These are phyloP conservation scores for Streblospio benedicti DNA, from an alignment of 1,140 invertebrate genomes.

Conservation along the genomic window DNA sequence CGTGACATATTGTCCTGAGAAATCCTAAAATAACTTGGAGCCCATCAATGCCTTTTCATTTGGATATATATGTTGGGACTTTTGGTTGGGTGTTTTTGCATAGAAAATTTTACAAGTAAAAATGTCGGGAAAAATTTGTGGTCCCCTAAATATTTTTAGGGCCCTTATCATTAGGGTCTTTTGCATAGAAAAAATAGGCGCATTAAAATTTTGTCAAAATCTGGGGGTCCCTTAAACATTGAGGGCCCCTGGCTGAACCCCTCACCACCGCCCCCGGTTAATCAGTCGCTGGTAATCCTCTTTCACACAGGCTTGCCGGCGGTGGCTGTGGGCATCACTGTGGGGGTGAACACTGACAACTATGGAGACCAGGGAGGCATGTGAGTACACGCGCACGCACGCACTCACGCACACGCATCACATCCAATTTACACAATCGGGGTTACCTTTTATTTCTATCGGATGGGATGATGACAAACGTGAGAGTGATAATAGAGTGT, in stretches of 20 bases:
- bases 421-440: too few species aligned
- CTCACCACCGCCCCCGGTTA: background rate
- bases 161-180: background rate
- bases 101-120: too few species aligned
- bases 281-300: background rate
- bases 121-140: too few species aligned
- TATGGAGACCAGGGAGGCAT: slow-evolving; percentile 26
- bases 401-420: too few species aligned
- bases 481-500: too few species aligned
- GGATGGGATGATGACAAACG: too few species aligned
- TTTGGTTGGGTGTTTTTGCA: too few species aligned
- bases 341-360: slow-evolving; percentile 38
- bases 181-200: background rate
- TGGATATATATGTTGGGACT: too few species aligned
- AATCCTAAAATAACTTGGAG: too few species aligned
- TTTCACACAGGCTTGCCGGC: slow-evolving; percentile 44
- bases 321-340: slow-evolving; percentile 36
- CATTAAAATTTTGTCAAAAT: background rate
- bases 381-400: slow-evolving; percentile 5
- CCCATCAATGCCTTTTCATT: too few species aligned
- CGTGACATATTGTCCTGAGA: too few species aligned
- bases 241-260: background rate
- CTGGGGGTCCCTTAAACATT: background rate
- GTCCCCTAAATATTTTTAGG: background rate
- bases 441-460: too few species aligned